Base-by-base conservation (phyloP, 2,888 invertebrate species). In the Steinernema carpocapsae region DNA sequence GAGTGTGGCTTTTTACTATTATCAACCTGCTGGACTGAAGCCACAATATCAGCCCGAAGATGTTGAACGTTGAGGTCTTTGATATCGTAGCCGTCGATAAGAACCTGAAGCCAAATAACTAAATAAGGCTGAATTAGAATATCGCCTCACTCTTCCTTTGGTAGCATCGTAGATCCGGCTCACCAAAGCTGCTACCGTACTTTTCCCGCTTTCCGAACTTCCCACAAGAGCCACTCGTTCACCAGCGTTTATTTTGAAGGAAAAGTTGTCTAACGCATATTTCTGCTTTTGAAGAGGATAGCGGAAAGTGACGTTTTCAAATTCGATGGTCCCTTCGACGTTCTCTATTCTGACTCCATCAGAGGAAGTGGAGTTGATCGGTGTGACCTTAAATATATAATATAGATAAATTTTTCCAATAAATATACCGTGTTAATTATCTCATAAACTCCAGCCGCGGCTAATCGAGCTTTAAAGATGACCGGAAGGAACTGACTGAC, bases 1-100 rank as follows among this genome's bases (percentile, higher is more conserved):
- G n/a, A n/a, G n/a, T n/a, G n/a, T n/a, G n/a, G n/a, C n/a, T n/a
- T n/a, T n/a, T n/a, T n/a, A n/a, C n/a, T n/a, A n/a, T n/a, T n/a
- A n/a, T n/a, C n/a, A n/a, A 48, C 48, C 48, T 48, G 48, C 48
- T 48, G 48, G n/a, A 48, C 48, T 4, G 48, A 48, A 48, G 48
- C 48, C 2, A 48, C 48, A 14, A 48, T 48, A 14, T 48, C 48
- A n/a, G n/a, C 19, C 14, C 48, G 4, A 3, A 48, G 48, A 48
- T 48, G 48, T 14, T 48, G 48, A 48, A 48, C 17, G 19, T 48
- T 48, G n/a, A 48, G 19, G 14, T 48, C 48, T 17, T 19, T 17
- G 4, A 48, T 48, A 14, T 48, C 48, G 48, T 48, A 19, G 17
- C 48, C 48, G 17, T 48, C 48, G 17, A 48, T 48, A 4, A 48